Evolutionary conservation across 2,888 invertebrate genomes (phyloP), one percentile per base, ranked within the genome.

Genomic region (Erebia ligea): DNA sequence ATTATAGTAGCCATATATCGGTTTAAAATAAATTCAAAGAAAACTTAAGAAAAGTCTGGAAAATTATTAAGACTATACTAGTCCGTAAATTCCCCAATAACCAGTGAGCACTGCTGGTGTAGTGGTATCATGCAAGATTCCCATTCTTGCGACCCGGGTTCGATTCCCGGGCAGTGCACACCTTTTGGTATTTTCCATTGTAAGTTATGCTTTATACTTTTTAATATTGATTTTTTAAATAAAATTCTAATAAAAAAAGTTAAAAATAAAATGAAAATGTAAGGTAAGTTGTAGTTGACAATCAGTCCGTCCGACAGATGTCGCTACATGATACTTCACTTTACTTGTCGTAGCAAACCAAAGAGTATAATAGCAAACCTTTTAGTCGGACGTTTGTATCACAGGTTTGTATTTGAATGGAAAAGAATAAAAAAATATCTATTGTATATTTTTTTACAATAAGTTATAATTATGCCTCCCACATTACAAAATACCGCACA

Each of bases 91-190:
- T 70, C 17, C n/a, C 0, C 0, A 0, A 0, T 0, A 0, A 0
- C 0, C 0, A 0, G 0, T 61, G 76, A 90, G 97, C 97, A 97
- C 97, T 97, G 97, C 96, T 97, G 96, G 97, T 97, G 97, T 97
- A 98, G 96, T 97, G 98, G 97, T 97, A 97, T 97, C 97, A 97
- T 97, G 97, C 97, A 97, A 97, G 97, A 97, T 97, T 97, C 97
- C 97, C 97, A 97, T 97, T 97, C 97, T 97, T 97, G 97, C 96
- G 97, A 97, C 96, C 96, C 97, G 97, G 97, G 97, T 98, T 98
- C 97, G 97, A 98, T 97, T 96, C 96, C 96, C 96, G 96, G 96
- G 96, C 96, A 96, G 96, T 96, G 96, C 96, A 96, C 0, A 1
- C 54, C 6, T 25, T 57, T 57, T 57, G 11, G 42, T 64, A 19